Base-by-base conservation (phyloP, 2,888 invertebrate genomes). In the Hylaea fasciaria region DNA sequence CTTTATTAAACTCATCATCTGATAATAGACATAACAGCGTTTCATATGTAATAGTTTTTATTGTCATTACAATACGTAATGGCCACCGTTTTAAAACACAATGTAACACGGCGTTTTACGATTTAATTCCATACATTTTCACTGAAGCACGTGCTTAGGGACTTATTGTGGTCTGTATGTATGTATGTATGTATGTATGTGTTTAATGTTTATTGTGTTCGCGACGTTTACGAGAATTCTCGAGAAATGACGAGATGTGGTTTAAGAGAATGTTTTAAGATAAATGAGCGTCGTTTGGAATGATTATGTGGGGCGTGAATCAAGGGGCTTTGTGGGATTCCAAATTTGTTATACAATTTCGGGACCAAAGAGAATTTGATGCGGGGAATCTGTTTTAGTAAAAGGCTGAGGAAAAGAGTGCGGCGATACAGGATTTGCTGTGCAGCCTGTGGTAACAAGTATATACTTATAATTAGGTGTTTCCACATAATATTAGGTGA, bases 101-200 rank as follows among this genome's bases (percentile, higher is more conserved):
- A 73, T 76, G 77, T 77, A 68, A 65, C 65, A 48, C 65, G 55
- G 50, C 64, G 68, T 76, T 78, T 78, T 78, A 78, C 78, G 75
- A 78, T 79, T 77, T 77, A 76, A 79, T 79, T 78, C 70, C 73
- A 65, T 69, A 77, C 70, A 69, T 77, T 74, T 69, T 59, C 65
- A 60, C 68, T 69, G 61, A 68, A 73, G 73, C 69, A 64, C 70
- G 75, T 73, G 59, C 70, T 73, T 69, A 70, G 69, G 47, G 66
- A 69, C 69, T 76, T 69, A 73, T 51, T 64, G 70, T 62, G 57
- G 61, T 62, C 43, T 56, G 47, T 48, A 9, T 60, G 32, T 47
- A 13, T 54, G 16, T 55, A 14, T 54, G 16, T 55, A 14, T 59
- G 13, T 58, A 28, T 56, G 47, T 51, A 39, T 46, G 37, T 51